A percentile compares a stretch with the other conserved stretches of the same genome.
Evolutionary conservation across 2,888 invertebrate species (phyloP).

Genomic region (Campaea margaritaria): DNA sequence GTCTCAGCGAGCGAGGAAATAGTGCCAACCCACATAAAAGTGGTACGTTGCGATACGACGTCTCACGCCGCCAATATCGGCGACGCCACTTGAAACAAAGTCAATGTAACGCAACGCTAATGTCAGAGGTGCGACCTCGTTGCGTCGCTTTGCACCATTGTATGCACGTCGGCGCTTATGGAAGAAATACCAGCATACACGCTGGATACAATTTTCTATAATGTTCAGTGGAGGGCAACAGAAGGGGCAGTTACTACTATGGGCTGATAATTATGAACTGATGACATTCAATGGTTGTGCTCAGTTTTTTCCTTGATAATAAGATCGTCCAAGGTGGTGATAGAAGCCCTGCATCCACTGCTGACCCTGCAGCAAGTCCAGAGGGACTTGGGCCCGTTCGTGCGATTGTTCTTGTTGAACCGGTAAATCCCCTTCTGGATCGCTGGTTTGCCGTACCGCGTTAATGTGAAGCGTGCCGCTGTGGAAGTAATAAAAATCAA

Average conservation of each 20-base stretch:
- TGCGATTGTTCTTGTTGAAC: conserved; percentile 58
- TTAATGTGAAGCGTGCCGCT: conserved; percentile 56
- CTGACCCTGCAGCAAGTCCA: conserved; percentile 66
- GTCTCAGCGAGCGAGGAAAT: too few species aligned
- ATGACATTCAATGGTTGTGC: conserved; percentile 47
- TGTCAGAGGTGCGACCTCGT: too few species aligned
- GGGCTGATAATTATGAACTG: background rate
- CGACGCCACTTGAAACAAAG: too few species aligned
- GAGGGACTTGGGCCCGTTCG: conserved; percentile 56
- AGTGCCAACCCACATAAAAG: too few species aligned
- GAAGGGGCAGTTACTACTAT: background rate
- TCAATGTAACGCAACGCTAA: too few species aligned
- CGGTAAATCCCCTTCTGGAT: conserved; percentile 48
- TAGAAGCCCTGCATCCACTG: conserved; percentile 55
- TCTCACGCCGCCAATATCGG: too few species aligned
- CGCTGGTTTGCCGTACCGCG: conserved; percentile 45
- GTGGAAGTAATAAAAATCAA: conserved; percentile 7
- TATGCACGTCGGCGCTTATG: too few species aligned
- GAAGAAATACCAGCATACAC: too few species aligned
- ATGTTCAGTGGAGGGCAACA: too few species aligned
- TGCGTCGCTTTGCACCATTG: too few species aligned
- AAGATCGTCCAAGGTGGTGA: conserved; percentile 48
- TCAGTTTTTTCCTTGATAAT: conserved; percentile 44
- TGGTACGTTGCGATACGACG: too few species aligned
- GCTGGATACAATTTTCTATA: too few species aligned